A percentile compares a stretch with the other conserved stretches of the same genome.
Conservation (phyloP, 2,888 invertebrate species). For the Schizotus pectinicornis region DNA sequence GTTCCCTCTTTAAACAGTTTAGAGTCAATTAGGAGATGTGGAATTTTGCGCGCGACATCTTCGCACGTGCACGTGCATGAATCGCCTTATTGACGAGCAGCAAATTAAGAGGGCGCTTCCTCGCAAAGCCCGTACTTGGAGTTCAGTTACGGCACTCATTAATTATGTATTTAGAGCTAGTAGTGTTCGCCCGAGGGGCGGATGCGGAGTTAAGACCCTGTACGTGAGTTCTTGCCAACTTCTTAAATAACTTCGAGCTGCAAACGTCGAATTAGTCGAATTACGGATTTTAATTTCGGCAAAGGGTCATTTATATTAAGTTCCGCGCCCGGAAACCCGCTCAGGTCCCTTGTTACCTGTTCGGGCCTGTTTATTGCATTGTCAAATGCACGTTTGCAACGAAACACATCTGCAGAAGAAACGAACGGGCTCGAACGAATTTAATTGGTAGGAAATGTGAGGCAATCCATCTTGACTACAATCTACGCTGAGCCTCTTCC, state of each 20-base stretch:
- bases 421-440: conserved; percentile 17
- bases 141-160: background rate
- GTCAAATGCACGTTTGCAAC: conserved; percentile 24
- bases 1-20: too few relatives aligned
- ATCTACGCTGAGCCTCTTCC: conserved; percentile 31
- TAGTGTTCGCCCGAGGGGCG: conserved; percentile 2
- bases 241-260: conserved; percentile 19
- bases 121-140: too few relatives aligned
- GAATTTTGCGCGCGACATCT: too few relatives aligned
- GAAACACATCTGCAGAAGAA: conserved; percentile 15
- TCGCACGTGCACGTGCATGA: too few relatives aligned
- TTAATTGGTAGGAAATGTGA: conserved; percentile 34
- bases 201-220: background rate
- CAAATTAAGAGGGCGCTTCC: too few relatives aligned
- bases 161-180: conserved; percentile 7
- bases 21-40: too few relatives aligned
- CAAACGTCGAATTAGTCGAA: conserved; percentile 25
- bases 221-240: conserved; percentile 24
- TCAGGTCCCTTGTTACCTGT: conserved; percentile 11
- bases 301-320: conserved; percentile 20
- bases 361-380: conserved; percentile 22
- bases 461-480: conserved; percentile 36
- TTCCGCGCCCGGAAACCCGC: conserved; percentile 14
- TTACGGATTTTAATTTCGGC: conserved; percentile 31
- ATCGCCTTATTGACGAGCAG: too few relatives aligned